These are phyloP conservation scores for Gallinago stenura DNA, from an alignment of 2,797 vertebrate genomes.

Conservation along the genomic window DNA sequence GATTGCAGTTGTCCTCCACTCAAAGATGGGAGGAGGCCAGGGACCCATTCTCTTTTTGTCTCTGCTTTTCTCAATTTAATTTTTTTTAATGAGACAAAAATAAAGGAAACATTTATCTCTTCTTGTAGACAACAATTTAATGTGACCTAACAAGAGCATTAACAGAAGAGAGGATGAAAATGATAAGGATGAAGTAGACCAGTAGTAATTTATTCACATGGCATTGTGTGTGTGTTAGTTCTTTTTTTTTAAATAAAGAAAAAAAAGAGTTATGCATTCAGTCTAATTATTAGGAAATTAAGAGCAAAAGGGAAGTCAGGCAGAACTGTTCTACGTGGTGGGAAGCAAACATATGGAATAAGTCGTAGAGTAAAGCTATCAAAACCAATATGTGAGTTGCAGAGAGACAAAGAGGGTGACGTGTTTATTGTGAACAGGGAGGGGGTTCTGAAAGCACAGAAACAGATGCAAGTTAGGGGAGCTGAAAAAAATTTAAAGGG, in stretches of 20 bases:
- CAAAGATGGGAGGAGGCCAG: not conserved
- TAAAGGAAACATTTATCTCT: not conserved
- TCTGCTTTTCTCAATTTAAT: not conserved
- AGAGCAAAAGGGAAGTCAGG: not conserved
- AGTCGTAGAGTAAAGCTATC: slow-evolving; percentile 3
- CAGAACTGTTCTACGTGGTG: slow-evolving; percentile 2
- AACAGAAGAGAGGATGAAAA: not conserved
- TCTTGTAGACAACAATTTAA: not conserved
- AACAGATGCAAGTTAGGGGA: not conserved
- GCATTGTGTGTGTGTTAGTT: not conserved
- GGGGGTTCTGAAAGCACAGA: not conserved
- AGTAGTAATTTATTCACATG: not conserved
- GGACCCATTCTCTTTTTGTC: not conserved
- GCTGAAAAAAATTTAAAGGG: not conserved
- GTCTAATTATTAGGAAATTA: slow-evolving; percentile 43
- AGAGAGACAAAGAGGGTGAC: not conserved
- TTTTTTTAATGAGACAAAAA: not conserved
- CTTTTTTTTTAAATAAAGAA: not conserved
- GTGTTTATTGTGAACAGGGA: not conserved
- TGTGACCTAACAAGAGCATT: not conserved
- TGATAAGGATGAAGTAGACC: not conserved
- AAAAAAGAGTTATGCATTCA: not conserved
- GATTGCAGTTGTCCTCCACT: not conserved
- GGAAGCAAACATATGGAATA: slow-evolving; percentile 36
- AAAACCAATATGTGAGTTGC: not conserved